Evolutionary conservation across 2,888 invertebrate species (phyloP), one percentile per base, ranked within the genome.

Genomic region (Eretmocerus hayati): DNA sequence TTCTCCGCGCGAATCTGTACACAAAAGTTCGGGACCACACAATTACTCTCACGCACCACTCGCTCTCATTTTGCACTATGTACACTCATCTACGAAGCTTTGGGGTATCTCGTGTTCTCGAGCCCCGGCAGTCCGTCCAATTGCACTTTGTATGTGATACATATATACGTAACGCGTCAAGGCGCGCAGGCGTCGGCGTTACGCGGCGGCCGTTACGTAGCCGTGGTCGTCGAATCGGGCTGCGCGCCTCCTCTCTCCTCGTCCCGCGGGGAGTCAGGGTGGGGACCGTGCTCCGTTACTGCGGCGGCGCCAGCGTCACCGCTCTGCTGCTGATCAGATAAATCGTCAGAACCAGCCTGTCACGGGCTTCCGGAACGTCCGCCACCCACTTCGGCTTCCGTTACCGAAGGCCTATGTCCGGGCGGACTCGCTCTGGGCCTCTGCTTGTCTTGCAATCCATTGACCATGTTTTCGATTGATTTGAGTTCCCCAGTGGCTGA

Each of bases 401-500:
- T 61, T 36, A 67, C 61, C 52, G 65, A 67, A n/a, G n/a, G n/a
- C n/a, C n/a, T n/a, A n/a, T n/a, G n/a, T 1, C 62, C 64, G 41
- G 65, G 65, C 23, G 65, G 35, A 30, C 66, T 65, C 5, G 69
- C 50, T 36, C 67, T 68, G 2, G 62, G 62, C 71, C 88, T 86
- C 60, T 90, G 87, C 72, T 93, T 88, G 58, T 90, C 89, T 72
- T 94, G 93, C 56, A 94, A 77, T 15, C 93, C 94, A 74, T 93
- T 94, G 59, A 95, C 92, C 94, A 94, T 94, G 72, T 93, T 90
- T 75, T 95, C 94, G 76, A 95, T 95, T 72, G 87, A 92, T 75
- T 93, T 93, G 59, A 95, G 81, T 74, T 94, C 93, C 54, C 84
- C 87, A 36, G 86, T 81, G 31, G 81, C 80, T 20, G 45, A 40